phyloP scores from a whole-genome alignment of 1,140 invertebrate species.

The Zaprionus tsacasi region DNA sequence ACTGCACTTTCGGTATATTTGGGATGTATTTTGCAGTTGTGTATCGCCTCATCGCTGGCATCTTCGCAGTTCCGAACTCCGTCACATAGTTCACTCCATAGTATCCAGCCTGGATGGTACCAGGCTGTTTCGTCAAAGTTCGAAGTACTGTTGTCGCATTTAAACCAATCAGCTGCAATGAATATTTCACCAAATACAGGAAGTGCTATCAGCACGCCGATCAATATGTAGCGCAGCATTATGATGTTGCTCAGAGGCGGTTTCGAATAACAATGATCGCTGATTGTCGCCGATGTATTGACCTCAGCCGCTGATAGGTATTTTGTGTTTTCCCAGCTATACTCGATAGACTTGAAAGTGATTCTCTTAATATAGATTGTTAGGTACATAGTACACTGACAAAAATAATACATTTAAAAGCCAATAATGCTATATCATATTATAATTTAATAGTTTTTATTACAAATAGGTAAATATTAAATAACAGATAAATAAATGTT shows the following conservation, averaged over 20 bases:
- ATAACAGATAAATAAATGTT: no score
- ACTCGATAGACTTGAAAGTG: no score
- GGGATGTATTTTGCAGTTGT: slow-evolving; percentile 4
- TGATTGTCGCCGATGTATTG: no score
- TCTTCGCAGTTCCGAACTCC: slow-evolving; percentile 1
- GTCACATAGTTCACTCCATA: not conserved
- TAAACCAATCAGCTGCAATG: slow-evolving; percentile 1
- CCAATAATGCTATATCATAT: no score
- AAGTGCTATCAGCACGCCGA: slow-evolving; percentile 1
- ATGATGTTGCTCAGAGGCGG: not conserved
- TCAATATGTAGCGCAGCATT: slow-evolving; percentile 8
- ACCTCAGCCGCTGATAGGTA: not conserved
- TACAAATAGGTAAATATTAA: no score
- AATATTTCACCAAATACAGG: not conserved
- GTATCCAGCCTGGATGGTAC: slow-evolving; percentile 9
- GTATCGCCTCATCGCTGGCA: slow-evolving; percentile 24
- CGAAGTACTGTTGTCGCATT: not conserved
- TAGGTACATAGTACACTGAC: no score
- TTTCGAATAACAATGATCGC: not conserved
- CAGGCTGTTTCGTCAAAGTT: not conserved
- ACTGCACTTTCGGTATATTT: rapidly evolving
- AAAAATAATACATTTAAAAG: no score
- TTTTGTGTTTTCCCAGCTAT: no score
- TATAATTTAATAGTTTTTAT: no score
- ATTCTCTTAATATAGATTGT: no score